Percentiles rank a stretch among this genome's conserved stretches.
These are phyloP conservation scores for Aspidapion aeneum DNA, from an alignment of 2,888 invertebrate species.

Conservation along the genomic window DNA sequence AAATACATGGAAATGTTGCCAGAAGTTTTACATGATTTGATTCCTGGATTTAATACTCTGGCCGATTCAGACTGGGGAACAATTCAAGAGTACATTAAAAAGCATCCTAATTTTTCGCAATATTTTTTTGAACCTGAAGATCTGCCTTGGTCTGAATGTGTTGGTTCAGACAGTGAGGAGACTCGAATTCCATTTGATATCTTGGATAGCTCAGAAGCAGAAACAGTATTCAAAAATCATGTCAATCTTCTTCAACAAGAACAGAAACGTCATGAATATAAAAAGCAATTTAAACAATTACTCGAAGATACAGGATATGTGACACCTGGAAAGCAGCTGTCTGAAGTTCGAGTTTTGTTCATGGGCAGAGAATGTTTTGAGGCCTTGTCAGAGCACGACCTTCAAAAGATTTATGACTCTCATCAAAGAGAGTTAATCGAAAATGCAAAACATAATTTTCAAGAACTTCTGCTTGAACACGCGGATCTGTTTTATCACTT, in stretches of 20 bases:
- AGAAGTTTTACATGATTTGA: conserved; percentile 70
- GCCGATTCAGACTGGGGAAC: conserved; percentile 84
- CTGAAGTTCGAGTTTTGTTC: conserved; percentile 86
- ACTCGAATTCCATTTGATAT: conserved; percentile 89
- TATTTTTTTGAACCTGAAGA: conserved; percentile 86
- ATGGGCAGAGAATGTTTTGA: conserved; percentile 95
- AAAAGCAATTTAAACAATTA: conserved; percentile 89
- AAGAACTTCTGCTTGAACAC: conserved; percentile 88
- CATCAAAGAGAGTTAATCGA: conserved; percentile 90
- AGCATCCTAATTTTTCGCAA: conserved; percentile 90
- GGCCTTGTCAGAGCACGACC: conserved; percentile 84
- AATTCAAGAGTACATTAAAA: conserved; percentile 79
- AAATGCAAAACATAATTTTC: conserved; percentile 86
- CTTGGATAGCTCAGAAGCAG: conserved; percentile 86
- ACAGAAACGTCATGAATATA: conserved; percentile 88
- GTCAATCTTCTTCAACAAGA: conserved; percentile 89
- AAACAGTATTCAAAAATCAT: conserved; percentile 87
- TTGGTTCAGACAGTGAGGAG: conserved; percentile 61
- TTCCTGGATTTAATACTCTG: conserved; percentile 70
- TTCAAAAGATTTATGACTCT: conserved; percentile 88
- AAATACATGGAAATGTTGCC: conserved; percentile 76
- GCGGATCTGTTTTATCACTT: conserved; percentile 92
- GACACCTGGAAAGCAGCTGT: conserved; percentile 89
- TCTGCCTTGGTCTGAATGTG: conserved; percentile 74
- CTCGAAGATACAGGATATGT: conserved; percentile 93